phyloP scores from a whole-genome alignment of 2,888 invertebrate species.

The Deladenus siricidicola region DNA sequence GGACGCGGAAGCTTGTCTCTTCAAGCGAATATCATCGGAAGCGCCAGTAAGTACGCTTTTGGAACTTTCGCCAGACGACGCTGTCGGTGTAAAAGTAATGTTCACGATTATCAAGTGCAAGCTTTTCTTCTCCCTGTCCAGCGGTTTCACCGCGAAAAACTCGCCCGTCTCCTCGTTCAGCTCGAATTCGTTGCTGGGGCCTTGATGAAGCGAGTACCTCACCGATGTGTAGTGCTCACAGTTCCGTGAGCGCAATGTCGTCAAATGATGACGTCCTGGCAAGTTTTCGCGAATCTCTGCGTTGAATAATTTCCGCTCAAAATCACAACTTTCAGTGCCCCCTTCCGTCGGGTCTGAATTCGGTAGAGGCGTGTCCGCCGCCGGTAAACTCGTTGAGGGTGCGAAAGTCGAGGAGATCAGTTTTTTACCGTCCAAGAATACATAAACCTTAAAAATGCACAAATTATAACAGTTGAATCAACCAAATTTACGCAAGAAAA shows the following conservation, averaged over 20 bases:
- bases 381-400: neutral
- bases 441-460: slow-evolving; percentile 28
- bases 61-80: neutral
- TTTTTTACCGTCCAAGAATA: slow-evolving; percentile 29
- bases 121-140: slow-evolving; percentile 44
- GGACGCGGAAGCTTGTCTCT: neutral
- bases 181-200: slow-evolving; percentile 31
- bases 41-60: neutral
- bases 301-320: slow-evolving; percentile 36
- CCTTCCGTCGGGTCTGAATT: neutral
- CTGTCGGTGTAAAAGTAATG: slow-evolving; percentile 19
- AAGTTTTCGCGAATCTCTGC: slow-evolving; percentile 40
- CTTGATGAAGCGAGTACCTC: slow-evolving; percentile 4
- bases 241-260: slow-evolving; percentile 23
- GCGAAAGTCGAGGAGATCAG: slow-evolving; percentile 7
- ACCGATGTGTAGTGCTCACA: neutral
- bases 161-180: slow-evolving; percentile 38
- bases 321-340: slow-evolving; percentile 24
- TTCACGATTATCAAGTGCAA: slow-evolving; percentile 43
- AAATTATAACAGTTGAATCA: neutral
- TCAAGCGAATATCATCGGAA: neutral
- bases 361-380: neutral
- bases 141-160: slow-evolving; percentile 28
- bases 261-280: slow-evolving; percentile 22
- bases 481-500: neutral